Base-by-base conservation (phyloP, 1,140 invertebrate genomes). In the Conopomorpha cramerella region DNA sequence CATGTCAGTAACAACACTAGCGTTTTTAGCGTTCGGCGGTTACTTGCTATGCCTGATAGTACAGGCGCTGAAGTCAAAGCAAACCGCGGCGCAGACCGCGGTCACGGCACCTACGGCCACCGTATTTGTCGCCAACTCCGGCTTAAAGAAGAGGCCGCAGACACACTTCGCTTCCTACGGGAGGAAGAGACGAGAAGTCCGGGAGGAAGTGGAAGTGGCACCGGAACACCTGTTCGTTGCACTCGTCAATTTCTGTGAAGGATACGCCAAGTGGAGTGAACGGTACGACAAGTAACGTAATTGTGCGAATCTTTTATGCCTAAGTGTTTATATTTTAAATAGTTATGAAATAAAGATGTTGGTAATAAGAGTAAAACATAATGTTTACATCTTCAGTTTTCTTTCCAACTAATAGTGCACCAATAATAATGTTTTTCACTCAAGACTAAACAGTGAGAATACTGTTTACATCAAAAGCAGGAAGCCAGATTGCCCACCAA, bases 1-100 rank as follows among this genome's bases (percentile, higher is more conserved):
- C 30, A 68, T 87, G 13, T 84, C 87, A 0, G 77, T 91, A 2
- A 90, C 88, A 0, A 82, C 87, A 0, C 59, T 91, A 10, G 84
- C 89, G 0, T 91, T 91, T 59, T 55, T 90, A 2, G 88, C 88
- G 0, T 91, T 91, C 46, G 89, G 88, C 7, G 89, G 88, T 4
- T 91, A 91, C 56, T 60, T 91, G 8, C 54, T 91, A 0, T 87
- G 86, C 49, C 64, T 91, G 1, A 84, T 91, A 23, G 84, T 89
- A 2, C 83, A 85, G 40, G 85, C 86, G 0, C 81, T 90, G 4
- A 86, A 82, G 49, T 77, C 64, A 78, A 72, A 68, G 37, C 58
- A 65, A 12, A 34, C 16, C 1, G 36, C 36, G 16, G 34, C 32
- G 3, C 54, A 43, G 15, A 16, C 49, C 43, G 17, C 57, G 35